Evolutionary conservation across 2,797 vertebrate genomes (phyloP).

Genomic region (Leptodactylus fallax): DNA sequence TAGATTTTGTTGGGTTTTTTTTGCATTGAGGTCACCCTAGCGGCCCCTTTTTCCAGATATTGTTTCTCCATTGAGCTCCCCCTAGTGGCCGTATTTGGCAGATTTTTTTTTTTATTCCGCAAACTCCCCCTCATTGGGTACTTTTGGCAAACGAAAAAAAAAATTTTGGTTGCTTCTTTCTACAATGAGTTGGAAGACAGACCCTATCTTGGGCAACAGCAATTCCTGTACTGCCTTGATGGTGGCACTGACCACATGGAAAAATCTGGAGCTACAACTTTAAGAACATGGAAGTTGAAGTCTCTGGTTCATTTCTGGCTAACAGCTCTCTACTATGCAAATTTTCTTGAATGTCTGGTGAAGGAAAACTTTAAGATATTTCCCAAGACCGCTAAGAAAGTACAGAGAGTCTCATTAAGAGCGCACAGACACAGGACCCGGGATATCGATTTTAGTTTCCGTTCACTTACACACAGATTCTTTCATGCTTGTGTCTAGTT

Average conservation of each 20-base stretch:
- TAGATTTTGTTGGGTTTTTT: too few relatives aligned
- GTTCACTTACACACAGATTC: slow-evolving; percentile 29
- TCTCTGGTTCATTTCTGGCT: neutral
- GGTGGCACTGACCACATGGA: neutral
- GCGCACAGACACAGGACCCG: neutral
- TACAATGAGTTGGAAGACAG: neutral
- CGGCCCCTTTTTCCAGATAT: too few relatives aligned
- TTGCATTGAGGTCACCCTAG: too few relatives aligned
- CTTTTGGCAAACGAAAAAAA: too few relatives aligned
- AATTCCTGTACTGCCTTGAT: neutral
- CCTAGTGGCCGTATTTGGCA: neutral
- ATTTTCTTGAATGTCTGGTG: neutral
- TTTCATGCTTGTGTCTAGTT: slow-evolving; percentile 45
- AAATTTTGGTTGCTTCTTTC: neutral
- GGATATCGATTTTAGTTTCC: slow-evolving; percentile 16
- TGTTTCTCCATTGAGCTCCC: neutral
- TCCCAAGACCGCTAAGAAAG: slow-evolving; percentile 1
- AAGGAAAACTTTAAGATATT: slow-evolving; percentile 17
- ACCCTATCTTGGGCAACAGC: neutral
- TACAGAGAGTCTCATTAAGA: slow-evolving; percentile 15
- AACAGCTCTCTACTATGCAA: neutral
- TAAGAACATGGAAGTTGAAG: slow-evolving; percentile 21
- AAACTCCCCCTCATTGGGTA: too few relatives aligned
- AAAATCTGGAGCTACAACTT: neutral
- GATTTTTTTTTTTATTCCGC: neutral